Conservation (phyloP, 2,113 vertebrate species). For the Neomonachus schauinslandi region DNA sequence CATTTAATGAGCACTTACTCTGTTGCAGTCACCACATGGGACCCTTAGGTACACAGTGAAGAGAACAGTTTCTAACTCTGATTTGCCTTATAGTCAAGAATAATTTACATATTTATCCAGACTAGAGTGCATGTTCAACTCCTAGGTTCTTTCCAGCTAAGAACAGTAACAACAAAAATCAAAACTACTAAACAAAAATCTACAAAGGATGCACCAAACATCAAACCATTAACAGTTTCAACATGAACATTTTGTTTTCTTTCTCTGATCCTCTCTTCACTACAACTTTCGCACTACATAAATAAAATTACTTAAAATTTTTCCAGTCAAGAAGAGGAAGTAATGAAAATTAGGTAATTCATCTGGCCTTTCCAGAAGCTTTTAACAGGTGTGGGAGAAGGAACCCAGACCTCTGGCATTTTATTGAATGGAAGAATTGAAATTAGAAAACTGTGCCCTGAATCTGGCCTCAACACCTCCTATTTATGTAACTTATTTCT, state of each 20-base stretch:
- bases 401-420: slow-evolving; percentile 43
- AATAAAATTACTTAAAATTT: slow-evolving; percentile 12
- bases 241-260: not conserved
- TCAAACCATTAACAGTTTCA: slow-evolving; percentile 5
- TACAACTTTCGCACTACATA: slow-evolving; percentile 4
- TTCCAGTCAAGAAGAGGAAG: slow-evolving; percentile 39
- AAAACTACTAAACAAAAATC: not conserved
- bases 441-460: not conserved
- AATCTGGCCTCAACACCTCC: not conserved
- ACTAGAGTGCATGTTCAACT: not conserved
- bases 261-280: not conserved
- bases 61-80: not conserved
- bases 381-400: slow-evolving; percentile 60
- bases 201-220: not conserved
- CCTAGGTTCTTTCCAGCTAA: not conserved
- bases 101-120: not conserved
- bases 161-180: not conserved
- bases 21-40: rapidly evolving
- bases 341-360: slow-evolving; percentile 46
- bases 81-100: not conserved
- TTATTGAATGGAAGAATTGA: slow-evolving; percentile 12
- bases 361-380: not conserved
- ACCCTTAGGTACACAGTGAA: not conserved
- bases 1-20: not conserved
- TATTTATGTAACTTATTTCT: not conserved